Evolutionary conservation across 2,113 vertebrate genomes (phyloP).

Genomic region (Elachura formosa): DNA sequence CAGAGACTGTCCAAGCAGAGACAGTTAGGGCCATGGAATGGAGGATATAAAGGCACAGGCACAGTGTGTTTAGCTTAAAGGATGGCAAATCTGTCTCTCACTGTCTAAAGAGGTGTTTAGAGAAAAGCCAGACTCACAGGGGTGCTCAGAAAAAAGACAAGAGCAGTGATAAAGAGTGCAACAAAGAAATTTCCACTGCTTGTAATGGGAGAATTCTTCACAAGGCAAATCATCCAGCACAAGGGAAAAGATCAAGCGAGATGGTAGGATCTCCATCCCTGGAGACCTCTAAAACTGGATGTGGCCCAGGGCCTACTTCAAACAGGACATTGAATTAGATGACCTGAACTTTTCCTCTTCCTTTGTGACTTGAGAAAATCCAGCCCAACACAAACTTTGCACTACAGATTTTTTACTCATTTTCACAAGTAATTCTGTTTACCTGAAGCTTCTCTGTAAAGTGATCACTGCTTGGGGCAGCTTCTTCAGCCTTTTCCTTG

Average conservation of each 20-base stretch:
- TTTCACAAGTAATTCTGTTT: background rate
- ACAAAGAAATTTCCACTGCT: background rate
- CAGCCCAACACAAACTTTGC: background rate
- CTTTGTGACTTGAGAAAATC: background rate
- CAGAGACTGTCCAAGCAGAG: background rate
- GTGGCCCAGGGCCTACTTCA: background rate
- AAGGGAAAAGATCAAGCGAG: background rate
- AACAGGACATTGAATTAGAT: background rate
- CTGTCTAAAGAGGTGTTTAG: background rate
- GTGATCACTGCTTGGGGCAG: slow-evolving; percentile 79
- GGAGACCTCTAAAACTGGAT: background rate
- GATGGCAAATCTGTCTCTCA: background rate
- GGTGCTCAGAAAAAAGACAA: background rate
- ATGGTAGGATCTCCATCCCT: background rate
- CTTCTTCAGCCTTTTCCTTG: slow-evolving; percentile 83
- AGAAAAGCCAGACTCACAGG: background rate
- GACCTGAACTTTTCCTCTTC: background rate
- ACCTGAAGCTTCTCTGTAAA: slow-evolving; percentile 93
- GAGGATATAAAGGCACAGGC: background rate
- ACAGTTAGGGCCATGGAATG: background rate
- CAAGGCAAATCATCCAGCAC: background rate
- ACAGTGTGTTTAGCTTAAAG: background rate
- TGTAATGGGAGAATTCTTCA: background rate
- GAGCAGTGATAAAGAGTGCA: background rate
- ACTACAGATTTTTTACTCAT: background rate